phyloP scores from a whole-genome alignment of 2,113 vertebrate species.

The Campylomormyrus tamandua region DNA sequence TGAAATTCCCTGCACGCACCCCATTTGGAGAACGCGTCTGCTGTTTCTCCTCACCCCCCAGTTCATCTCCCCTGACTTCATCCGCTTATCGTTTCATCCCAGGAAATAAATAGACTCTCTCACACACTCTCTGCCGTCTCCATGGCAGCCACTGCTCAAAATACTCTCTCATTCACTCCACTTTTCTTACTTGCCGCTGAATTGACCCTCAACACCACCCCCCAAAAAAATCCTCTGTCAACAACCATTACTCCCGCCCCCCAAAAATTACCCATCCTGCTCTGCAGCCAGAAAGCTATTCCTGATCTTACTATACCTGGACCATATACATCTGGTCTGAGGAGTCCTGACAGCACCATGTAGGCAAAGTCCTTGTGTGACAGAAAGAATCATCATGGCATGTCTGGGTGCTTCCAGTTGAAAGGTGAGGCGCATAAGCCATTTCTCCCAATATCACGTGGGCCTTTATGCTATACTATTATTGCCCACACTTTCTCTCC shows the following conservation, averaged over 20 bases:
- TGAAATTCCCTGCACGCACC: not conserved
- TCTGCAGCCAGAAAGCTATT: not conserved
- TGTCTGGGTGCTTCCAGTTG: not conserved
- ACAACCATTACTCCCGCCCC: not conserved
- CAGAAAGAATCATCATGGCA: not conserved
- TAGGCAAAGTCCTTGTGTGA: not conserved
- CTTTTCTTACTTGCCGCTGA: not conserved
- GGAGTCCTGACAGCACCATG: not conserved
- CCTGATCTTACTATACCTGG: not conserved
- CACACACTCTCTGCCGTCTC: not conserved
- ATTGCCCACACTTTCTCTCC: not conserved
- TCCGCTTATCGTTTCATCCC: slow-evolving; percentile 12
- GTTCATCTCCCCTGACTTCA: not conserved
- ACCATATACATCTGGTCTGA: not conserved
- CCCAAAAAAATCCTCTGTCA: not conserved
- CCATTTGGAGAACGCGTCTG: not conserved
- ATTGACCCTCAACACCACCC: not conserved
- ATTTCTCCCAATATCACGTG: not conserved
- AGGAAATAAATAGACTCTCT: not conserved
- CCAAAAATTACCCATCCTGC: not conserved
- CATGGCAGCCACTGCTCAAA: slow-evolving; percentile 18
- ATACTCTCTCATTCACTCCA: slow-evolving; percentile 9
- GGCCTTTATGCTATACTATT: not conserved
- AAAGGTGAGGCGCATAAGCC: not conserved
- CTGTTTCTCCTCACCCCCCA: not conserved